These are phyloP conservation scores for Brevimyrus niger DNA, from an alignment of 2,113 vertebrate genomes.

Conservation along the genomic window DNA sequence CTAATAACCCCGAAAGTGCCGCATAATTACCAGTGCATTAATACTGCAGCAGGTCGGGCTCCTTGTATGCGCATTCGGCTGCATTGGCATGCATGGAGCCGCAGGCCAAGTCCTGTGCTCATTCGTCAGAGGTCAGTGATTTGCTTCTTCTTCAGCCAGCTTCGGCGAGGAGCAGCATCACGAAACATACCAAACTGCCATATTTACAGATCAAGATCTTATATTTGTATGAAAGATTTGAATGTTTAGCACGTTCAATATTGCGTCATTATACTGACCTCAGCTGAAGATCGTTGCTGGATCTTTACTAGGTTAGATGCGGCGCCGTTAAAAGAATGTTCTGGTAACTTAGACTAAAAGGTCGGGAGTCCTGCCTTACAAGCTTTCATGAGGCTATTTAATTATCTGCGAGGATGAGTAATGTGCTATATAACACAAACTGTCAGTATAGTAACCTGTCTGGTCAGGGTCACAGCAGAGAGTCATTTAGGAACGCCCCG, in stretches of 20 bases:
- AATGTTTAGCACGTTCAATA: neutral
- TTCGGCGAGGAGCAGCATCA: neutral
- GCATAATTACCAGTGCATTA: neutral
- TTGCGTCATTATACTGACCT: neutral
- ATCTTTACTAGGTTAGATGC: neutral
- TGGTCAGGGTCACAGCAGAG: neutral
- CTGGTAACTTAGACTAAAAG: neutral
- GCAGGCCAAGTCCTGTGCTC: neutral
- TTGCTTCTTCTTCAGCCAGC: neutral
- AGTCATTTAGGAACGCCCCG: neutral
- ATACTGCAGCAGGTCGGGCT: neutral
- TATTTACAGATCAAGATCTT: neutral
- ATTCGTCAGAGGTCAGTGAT: neutral
- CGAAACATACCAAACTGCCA: neutral
- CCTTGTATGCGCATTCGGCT: neutral
- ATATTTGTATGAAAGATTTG: neutral
- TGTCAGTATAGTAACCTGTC: too few relatives aligned
- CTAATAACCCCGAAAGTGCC: neutral
- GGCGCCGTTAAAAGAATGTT: neutral
- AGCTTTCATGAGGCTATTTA: neutral
- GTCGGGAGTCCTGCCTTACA: neutral
- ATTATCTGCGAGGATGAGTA: too few relatives aligned
- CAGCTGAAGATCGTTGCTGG: neutral
- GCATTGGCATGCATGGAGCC: neutral
- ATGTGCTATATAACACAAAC: too few relatives aligned